phyloP scores from a whole-genome alignment of 2,888 invertebrate genomes.

The Drosophila parthenogenetica region DNA sequence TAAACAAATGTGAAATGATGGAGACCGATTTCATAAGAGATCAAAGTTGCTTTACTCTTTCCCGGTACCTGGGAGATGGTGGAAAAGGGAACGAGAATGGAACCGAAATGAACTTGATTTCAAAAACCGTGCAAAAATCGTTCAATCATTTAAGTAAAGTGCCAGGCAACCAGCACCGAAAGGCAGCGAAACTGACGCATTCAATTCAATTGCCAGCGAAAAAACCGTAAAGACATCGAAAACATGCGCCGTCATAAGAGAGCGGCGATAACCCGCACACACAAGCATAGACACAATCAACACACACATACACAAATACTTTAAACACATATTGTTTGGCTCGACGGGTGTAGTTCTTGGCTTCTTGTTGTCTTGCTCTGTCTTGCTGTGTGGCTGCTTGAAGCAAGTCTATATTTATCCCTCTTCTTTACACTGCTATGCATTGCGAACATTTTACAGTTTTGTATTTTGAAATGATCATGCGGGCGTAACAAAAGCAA shows the following conservation, averaged over 20 bases:
- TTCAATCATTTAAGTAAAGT: constrained; percentile 79
- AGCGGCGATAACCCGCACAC: constrained; percentile 46
- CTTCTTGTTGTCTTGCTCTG: constrained; percentile 41
- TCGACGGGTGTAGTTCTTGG: constrained; percentile 52
- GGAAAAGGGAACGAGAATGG: constrained; percentile 53
- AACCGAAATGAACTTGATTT: constrained; percentile 70
- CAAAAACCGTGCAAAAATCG: constrained; percentile 82
- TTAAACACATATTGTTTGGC: constrained; percentile 14
- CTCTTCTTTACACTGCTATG: constrained; percentile 20
- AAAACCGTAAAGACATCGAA: constrained; percentile 33
- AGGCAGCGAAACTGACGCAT: constrained; percentile 44
- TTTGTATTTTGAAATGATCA: constrained; percentile 65
- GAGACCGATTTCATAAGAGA: constrained; percentile 37
- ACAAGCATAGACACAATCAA: neutral
- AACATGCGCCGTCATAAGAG: constrained; percentile 48
- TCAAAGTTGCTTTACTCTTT: constrained; percentile 15
- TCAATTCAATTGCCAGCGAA: constrained; percentile 57
- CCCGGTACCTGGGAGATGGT: constrained; percentile 25
- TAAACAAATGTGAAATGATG: no score
- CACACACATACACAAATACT: constrained; percentile 2
- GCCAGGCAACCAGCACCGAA: constrained; percentile 62
- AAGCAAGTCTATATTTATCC: constrained; percentile 35
- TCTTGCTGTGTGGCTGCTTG: constrained; percentile 10
- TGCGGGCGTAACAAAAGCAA: constrained; percentile 58
- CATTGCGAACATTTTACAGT: constrained; percentile 38